Evolutionary conservation across 2,888 invertebrate genomes (phyloP).

Genomic region (Hydrotaea cyrtoneurina): DNA sequence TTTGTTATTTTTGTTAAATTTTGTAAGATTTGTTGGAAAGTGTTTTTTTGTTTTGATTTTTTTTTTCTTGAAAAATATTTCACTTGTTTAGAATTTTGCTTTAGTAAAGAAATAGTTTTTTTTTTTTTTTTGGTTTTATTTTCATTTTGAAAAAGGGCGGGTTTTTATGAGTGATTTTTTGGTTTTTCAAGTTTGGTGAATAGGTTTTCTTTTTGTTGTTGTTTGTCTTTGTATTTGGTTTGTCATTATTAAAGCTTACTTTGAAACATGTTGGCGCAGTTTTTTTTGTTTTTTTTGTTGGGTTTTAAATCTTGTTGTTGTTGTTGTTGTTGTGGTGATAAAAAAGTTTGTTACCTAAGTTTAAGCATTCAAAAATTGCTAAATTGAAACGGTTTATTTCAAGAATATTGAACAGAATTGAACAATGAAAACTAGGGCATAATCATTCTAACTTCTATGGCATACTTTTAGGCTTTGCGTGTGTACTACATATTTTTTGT

Average conservation of each 20-base stretch:
- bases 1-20: background rate
- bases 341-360: slow-evolving; percentile 41
- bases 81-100: slow-evolving; percentile 19
- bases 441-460: background rate
- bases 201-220: background rate
- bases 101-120: slow-evolving; percentile 57
- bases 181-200: background rate
- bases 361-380: slow-evolving; percentile 41
- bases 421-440: background rate
- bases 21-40: background rate
- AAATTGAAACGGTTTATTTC: background rate
- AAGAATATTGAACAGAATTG: background rate
- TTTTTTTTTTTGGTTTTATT: slow-evolving; percentile 47
- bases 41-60: slow-evolving; percentile 13
- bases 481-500: no score
- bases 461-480: slow-evolving; percentile 9
- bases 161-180: slow-evolving; percentile 34
- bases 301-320: slow-evolving; percentile 18
- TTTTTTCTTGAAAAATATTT: slow-evolving; percentile 48
- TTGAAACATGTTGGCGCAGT: slow-evolving; percentile 66
- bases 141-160: slow-evolving; percentile 63
- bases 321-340: slow-evolving; percentile 38
- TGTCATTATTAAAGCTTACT: slow-evolving; percentile 56
- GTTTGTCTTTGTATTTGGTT: no score
- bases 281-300: slow-evolving; percentile 17